A percentile compares a stretch with the other conserved stretches of the same genome.
These are phyloP conservation scores for Pentalonia nigronervosa DNA, from an alignment of 1,140 invertebrate species.

Conservation along the genomic window DNA sequence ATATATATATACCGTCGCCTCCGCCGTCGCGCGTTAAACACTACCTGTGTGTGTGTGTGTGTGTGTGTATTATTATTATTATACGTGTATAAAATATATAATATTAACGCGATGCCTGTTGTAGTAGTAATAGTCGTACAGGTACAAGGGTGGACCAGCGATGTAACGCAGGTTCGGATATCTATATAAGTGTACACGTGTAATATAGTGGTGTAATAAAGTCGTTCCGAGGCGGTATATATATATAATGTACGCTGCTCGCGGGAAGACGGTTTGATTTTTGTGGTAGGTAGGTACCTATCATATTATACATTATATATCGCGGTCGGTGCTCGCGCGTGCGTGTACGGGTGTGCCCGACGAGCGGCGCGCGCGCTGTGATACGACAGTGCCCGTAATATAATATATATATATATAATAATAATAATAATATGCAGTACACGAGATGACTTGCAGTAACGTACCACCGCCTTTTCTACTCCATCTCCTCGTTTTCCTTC, in stretches of 20 bases:
- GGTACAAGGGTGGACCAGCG: not conserved
- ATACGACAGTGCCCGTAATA: constrained; percentile 11
- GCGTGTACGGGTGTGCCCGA: not conserved
- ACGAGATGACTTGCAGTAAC: constrained; percentile 48
- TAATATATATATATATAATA: not conserved
- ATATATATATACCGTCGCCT: not conserved
- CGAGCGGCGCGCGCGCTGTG: not conserved
- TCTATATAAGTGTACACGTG: constrained; percentile 11
- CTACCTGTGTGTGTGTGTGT: not conserved
- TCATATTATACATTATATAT: not conserved
- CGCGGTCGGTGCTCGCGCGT: not conserved
- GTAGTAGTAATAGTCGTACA: no score
- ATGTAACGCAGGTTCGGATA: not conserved
- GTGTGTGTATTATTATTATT: no score
- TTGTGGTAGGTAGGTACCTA: not conserved
- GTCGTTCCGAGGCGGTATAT: not conserved
- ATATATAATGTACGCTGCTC: not conserved
- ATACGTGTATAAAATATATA: not conserved
- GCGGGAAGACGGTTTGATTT: not conserved
- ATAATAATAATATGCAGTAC: not conserved
- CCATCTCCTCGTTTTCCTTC: constrained; percentile 26
- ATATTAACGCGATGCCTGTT: not conserved
- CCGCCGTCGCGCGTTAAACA: not conserved
- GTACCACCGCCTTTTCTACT: constrained; percentile 16
- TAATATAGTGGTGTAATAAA: constrained; percentile 1